Evolutionary conservation across 1,140 invertebrate genomes (phyloP).

Genomic region (Diuraphis noxia): DNA sequence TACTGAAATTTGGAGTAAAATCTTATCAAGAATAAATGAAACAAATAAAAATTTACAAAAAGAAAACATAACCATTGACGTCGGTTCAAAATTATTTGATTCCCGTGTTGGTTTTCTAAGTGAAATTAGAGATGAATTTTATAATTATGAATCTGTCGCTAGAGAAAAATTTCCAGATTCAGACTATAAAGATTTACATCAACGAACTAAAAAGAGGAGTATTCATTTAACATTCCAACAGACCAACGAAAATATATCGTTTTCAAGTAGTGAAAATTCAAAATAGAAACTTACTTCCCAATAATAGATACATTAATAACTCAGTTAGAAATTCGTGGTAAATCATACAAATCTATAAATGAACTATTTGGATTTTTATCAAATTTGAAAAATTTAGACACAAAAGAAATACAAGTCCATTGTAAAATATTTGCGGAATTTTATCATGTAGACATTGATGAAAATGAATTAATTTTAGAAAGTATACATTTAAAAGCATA

Average conservation of each 20-base stretch:
- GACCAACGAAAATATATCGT: neutral
- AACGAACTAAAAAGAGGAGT: too few species aligned
- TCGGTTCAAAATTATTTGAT: too few species aligned
- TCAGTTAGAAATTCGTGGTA: neutral
- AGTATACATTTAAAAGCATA: slow-evolving; percentile 16
- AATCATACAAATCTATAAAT: neutral
- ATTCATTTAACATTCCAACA: too few species aligned
- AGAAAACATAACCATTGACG: too few species aligned
- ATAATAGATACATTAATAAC: slow-evolving; percentile 19
- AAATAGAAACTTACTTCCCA: slow-evolving; percentile 27
- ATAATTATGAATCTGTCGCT: neutral
- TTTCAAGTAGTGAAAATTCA: neutral
- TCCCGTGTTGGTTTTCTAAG: neutral
- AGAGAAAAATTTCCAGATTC: slow-evolving; percentile 1
- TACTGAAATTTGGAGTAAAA: too few species aligned
- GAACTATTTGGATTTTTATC: neutral
- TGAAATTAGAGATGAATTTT: neutral
- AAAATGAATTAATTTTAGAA: slow-evolving; percentile 23
- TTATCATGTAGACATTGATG: neutral
- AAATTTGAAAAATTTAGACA: neutral
- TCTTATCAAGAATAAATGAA: too few species aligned
- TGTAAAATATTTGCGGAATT: slow-evolving; percentile 8
- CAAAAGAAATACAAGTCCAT: neutral
- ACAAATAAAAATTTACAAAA: too few species aligned
- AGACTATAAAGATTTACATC: too few species aligned